Evolutionary conservation across 2,113 vertebrate species (phyloP).

Genomic region (Lutjanus erythropterus): DNA sequence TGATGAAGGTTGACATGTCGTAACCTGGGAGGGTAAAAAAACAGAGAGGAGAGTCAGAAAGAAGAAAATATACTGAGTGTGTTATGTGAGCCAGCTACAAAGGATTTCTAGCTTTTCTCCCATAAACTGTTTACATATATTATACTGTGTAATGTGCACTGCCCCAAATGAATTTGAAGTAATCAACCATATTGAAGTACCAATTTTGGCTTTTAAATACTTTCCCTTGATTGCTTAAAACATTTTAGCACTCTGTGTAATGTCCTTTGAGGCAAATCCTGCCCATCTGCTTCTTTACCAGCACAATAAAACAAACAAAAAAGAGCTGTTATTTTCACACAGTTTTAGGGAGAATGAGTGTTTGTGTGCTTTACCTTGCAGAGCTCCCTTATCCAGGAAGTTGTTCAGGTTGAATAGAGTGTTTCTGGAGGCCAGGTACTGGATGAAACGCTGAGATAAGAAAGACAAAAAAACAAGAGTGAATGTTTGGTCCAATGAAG

Average conservation of each 20-base stretch:
- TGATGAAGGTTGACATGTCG: constrained; percentile 96
- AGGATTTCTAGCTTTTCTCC: not conserved
- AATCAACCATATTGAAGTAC: not conserved
- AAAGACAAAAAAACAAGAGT: not conserved
- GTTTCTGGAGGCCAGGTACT: constrained; percentile 95
- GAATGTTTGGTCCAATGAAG: not conserved
- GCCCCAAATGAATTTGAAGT: not conserved
- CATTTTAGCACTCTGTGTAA: not conserved
- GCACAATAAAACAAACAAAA: constrained; percentile 12
- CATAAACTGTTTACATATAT: not conserved
- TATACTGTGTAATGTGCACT: not conserved
- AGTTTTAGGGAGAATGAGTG: not conserved
- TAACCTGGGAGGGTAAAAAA: constrained; percentile 87
- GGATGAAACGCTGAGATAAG: constrained; percentile 91
- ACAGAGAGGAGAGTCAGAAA: not conserved
- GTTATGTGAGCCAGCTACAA: not conserved
- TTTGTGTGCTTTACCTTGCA: constrained; percentile 86
- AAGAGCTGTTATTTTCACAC: not conserved
- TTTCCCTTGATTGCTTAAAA: not conserved
- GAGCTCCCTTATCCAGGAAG: constrained; percentile 95
- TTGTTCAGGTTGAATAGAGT: constrained; percentile 97
- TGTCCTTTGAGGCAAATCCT: not conserved
- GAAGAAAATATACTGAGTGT: not conserved
- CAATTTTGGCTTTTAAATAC: not conserved
- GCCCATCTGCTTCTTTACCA: constrained; percentile 17